Base-by-base conservation (phyloP, 2,797 vertebrate genomes). In the Pogonophryne albipinna region DNA sequence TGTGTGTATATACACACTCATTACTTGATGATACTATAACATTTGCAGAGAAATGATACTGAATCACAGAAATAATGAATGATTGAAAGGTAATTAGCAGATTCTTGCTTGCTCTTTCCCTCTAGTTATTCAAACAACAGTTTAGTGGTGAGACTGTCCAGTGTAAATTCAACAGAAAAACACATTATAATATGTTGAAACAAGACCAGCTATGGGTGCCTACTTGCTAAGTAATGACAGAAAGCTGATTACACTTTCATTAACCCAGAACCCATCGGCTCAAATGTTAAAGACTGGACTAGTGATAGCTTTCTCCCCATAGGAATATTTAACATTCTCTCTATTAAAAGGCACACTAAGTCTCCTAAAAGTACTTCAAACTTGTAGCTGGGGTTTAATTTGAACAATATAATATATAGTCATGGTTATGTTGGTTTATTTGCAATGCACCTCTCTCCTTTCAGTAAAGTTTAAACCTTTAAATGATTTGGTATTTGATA, bases 51-150 rank as follows among this genome's bases (percentile, higher is more conserved):
- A 75, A 19, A 42, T 65, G 16, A 69, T 59, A 66, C 3, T 47
- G 56, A 71, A 58, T 79, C 58, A 74, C 41, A 68, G 38, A 56
- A 78, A 51, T 63, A 65, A 65, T 69, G 51, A n/a, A n/a, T 42
- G 16, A 68, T 74, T 55, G 66, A 70, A 69, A 65, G 34, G 59
- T 45, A 1, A 2, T 42, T 50, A 11, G 45, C 15, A 31, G 20
- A 11, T 20, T 51, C 42, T 53, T 55, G n/a, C 38, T 57, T 2
- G 17, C 27, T 42, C 31, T 15, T 16, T 45, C 31, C 60, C 12
- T 52, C 31, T 45, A 13, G 34, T 34, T 59, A 10, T 20, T 60
- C 12, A 27, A 73, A 17, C 47, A 20, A 61, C 41, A 49, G n/a
- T 70, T 45, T 47, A 34, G 20, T 41, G 19, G 12, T 23, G 6